Percentiles rank a stretch among this genome's conserved stretches.
phyloP scores from a whole-genome alignment of 2,888 invertebrate genomes.

The Mythimna pallens region DNA sequence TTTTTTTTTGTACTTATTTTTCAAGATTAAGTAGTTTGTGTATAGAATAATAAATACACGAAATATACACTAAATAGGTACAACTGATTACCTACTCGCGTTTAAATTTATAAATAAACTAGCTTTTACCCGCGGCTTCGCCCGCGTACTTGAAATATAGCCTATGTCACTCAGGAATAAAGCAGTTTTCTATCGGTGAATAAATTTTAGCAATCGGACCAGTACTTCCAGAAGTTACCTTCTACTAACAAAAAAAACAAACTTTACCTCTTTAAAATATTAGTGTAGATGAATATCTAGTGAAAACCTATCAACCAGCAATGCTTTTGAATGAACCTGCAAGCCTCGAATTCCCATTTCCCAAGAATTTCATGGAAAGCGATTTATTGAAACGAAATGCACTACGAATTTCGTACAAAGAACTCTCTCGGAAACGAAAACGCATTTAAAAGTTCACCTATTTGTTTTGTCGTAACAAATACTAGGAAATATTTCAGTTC shows the following conservation, averaged over 20 bases:
- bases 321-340: constrained; percentile 11
- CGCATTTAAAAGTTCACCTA: constrained; percentile 33
- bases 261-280: too few species aligned
- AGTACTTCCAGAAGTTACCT: too few species aligned
- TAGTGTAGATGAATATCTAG: constrained; percentile 2
- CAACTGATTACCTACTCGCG: not conserved
- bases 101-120: constrained; percentile 14
- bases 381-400: constrained; percentile 42
- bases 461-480: constrained; percentile 44
- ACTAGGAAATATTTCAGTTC: constrained; percentile 46
- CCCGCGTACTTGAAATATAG: too few species aligned
- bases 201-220: too few species aligned
- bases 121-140: too few species aligned
- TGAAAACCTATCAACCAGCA: constrained; percentile 1
- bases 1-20: too few species aligned
- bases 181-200: too few species aligned
- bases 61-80: too few species aligned
- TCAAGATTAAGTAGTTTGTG: too few species aligned
- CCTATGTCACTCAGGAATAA: too few species aligned
- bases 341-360: constrained; percentile 13
- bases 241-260: too few species aligned
- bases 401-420: constrained; percentile 36
- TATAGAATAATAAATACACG: too few species aligned
- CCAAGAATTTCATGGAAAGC: not conserved
- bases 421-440: constrained; percentile 33